Conservation (phyloP, 2,797 vertebrate species). For the Thripadectes ignobilis region DNA sequence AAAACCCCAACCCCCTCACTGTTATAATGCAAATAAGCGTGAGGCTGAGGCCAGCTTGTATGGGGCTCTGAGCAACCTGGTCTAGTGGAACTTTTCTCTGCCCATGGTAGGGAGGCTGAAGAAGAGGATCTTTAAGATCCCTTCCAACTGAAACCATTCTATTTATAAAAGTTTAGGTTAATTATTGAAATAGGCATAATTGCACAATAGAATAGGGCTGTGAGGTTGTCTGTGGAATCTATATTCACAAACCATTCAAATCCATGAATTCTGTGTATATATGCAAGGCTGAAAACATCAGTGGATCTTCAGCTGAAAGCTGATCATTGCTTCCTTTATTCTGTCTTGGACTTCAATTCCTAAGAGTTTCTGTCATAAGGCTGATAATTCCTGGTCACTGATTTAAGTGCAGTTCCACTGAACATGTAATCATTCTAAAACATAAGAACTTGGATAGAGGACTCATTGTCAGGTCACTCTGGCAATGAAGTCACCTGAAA, state of each 20-base stretch:
- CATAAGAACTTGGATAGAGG: not conserved
- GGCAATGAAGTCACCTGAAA: not conserved
- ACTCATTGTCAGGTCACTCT: not conserved
- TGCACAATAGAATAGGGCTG: not conserved
- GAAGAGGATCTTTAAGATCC: not conserved
- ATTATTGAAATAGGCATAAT: not conserved
- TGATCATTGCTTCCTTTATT: not conserved
- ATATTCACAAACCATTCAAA: not conserved
- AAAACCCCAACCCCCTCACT: not conserved
- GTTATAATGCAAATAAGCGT: not conserved
- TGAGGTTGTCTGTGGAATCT: not conserved
- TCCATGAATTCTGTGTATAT: not conserved
- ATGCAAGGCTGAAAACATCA: not conserved
- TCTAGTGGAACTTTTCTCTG: not conserved
- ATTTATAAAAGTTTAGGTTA: not conserved
- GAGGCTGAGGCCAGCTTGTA: not conserved
- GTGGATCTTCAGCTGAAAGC: not conserved
- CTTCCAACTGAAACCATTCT: not conserved
- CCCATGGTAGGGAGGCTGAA: not conserved
- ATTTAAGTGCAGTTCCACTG: not conserved
- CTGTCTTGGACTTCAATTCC: not conserved
- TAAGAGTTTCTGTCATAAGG: not conserved
- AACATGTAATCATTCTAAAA: not conserved
- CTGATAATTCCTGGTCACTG: not conserved
- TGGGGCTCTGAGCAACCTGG: not conserved